Evolutionary conservation across 2,797 vertebrate species (phyloP).

Genomic region (Xenopus petersii): DNA sequence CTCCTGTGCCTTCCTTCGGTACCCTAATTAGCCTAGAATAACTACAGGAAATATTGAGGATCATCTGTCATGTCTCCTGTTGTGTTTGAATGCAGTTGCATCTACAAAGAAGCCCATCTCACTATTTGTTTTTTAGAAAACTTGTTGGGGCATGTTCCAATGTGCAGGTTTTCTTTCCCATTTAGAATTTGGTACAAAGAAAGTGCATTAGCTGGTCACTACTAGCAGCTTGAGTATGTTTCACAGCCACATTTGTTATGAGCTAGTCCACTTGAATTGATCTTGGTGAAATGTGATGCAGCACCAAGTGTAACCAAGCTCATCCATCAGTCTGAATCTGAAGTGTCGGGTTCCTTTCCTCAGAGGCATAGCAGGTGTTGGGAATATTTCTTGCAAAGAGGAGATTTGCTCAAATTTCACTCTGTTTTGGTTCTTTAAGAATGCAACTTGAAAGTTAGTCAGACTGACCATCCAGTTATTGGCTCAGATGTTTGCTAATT

Average conservation of each 20-base stretch:
- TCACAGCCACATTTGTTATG: neutral
- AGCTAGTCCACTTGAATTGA: neutral
- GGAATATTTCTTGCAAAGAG: neutral
- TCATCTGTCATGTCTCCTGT: no score
- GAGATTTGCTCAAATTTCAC: no score
- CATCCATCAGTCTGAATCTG: neutral
- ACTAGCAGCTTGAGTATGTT: neutral
- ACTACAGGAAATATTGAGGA: no score
- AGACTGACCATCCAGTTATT: no score
- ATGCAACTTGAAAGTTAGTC: no score
- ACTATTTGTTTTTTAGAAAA: no score
- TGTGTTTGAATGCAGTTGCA: no score
- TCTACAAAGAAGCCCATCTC: no score
- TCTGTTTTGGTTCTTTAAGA: no score
- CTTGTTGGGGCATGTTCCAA: neutral
- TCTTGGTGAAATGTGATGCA: slow-evolving; percentile 2
- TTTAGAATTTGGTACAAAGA: neutral
- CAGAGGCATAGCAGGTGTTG: neutral
- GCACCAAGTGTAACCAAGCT: neutral
- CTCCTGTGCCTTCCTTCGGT: no score
- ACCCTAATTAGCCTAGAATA: no score
- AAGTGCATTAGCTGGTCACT: slow-evolving; percentile 20
- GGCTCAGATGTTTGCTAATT: no score
- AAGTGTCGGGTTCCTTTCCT: neutral
- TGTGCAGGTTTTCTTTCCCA: slow-evolving; percentile 13